Evolutionary conservation across 1,140 invertebrate species (phyloP).

Genomic region (Medauroidea extradentata): DNA sequence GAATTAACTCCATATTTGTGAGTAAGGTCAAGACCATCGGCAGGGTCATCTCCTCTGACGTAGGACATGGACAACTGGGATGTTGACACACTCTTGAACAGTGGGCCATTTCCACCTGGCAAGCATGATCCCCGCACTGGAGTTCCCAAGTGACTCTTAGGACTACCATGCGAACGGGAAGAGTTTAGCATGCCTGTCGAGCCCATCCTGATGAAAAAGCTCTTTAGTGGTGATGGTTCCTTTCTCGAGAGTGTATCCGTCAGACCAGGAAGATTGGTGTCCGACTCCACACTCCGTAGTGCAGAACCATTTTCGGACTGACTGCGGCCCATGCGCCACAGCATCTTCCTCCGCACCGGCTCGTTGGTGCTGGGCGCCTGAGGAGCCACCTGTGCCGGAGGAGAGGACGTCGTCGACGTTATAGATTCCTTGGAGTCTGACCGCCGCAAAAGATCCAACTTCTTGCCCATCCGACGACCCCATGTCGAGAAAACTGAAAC

Average conservation of each 20-base stretch:
- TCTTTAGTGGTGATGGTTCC: slow-evolving; percentile 58
- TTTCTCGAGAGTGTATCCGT: not conserved
- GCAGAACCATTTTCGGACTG: slow-evolving; percentile 35
- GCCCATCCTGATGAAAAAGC: slow-evolving; percentile 68
- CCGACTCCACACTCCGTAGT: not conserved
- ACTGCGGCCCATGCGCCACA: slow-evolving; percentile 48
- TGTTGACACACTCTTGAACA: slow-evolving; percentile 72
- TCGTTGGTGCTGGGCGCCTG: not conserved
- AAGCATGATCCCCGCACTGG: not conserved
- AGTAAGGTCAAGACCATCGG: slow-evolving; percentile 63
- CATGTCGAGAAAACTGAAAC: slow-evolving; percentile 65
- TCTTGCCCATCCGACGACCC: slow-evolving; percentile 73
- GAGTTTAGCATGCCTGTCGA: slow-evolving; percentile 70
- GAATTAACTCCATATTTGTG: slow-evolving; percentile 28
- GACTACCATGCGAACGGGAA: slow-evolving; percentile 45
- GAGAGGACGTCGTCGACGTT: not conserved
- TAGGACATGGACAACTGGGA: slow-evolving; percentile 65
- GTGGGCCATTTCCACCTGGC: slow-evolving; percentile 31
- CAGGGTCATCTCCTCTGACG: slow-evolving; percentile 71
- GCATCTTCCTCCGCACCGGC: not conserved
- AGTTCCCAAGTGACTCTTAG: slow-evolving; percentile 37
- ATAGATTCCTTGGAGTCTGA: slow-evolving; percentile 40
- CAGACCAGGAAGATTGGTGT: not conserved
- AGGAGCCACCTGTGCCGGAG: not conserved
- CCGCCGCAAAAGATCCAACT: slow-evolving; percentile 68